A percentile compares a stretch with the other conserved stretches of the same genome.
Evolutionary conservation across 2,113 vertebrate genomes (phyloP).

Genomic region (Halcyon senegalensis): DNA sequence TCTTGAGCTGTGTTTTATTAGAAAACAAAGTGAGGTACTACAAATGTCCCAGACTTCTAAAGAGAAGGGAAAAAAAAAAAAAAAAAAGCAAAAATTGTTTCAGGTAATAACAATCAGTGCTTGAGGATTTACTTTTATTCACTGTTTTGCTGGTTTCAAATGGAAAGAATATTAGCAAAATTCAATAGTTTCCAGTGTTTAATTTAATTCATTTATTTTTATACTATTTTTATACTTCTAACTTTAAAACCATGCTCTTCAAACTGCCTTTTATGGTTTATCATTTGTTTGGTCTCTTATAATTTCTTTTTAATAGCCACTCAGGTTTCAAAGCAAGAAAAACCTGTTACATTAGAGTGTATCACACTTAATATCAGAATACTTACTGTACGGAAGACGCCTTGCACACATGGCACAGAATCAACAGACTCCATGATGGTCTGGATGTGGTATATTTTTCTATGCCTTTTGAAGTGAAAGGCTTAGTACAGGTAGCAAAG

Average conservation of each 20-base stretch:
- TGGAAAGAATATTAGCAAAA: not conserved
- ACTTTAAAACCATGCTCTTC: not conserved
- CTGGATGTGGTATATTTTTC: not conserved
- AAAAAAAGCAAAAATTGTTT: not conserved
- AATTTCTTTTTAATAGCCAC: not conserved
- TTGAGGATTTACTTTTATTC: not conserved
- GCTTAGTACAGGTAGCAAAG: not conserved
- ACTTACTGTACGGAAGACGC: not conserved
- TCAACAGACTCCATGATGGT: not conserved
- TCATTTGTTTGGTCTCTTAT: not conserved
- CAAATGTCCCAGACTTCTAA: not conserved
- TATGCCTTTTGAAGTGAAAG: not conserved
- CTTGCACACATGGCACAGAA: not conserved
- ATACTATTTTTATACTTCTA: not conserved
- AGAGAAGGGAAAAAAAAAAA: not conserved
- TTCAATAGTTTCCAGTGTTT: not conserved
- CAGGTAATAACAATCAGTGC: not conserved
- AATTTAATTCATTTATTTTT: not conserved
- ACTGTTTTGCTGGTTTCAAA: not conserved
- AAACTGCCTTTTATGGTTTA: not conserved
- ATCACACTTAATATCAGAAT: not conserved
- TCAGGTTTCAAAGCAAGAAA: not conserved
- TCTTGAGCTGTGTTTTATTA: not conserved
- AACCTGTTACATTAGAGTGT: not conserved
- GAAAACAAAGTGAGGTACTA: not conserved